Evolutionary conservation across 2,113 vertebrate genomes (phyloP).

Genomic region (Caloenas nicobarica): DNA sequence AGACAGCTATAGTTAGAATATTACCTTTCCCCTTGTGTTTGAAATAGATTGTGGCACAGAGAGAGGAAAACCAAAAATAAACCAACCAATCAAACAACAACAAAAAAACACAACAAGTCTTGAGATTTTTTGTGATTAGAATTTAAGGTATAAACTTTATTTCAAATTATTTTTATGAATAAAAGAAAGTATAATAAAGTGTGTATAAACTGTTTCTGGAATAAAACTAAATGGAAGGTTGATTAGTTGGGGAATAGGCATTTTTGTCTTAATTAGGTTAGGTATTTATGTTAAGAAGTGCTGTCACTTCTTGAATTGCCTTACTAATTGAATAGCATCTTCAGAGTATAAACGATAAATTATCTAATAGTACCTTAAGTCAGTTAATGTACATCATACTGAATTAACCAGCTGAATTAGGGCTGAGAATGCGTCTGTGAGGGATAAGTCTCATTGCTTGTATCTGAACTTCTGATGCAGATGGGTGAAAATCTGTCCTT

Average conservation of each 20-base stretch:
- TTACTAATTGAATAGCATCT: not conserved
- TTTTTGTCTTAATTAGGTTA: not conserved
- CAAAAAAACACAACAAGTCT: not conserved
- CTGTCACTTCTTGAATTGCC: not conserved
- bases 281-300: not conserved
- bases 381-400: not conserved
- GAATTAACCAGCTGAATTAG: not conserved
- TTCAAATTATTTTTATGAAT: not conserved
- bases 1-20: not conserved
- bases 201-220: not conserved
- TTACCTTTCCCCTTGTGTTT: not conserved
- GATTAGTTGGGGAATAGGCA: not conserved
- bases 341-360: not conserved
- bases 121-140: not conserved
- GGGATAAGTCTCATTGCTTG: not conserved
- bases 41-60: not conserved
- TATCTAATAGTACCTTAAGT: not conserved
- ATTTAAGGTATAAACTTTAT: not conserved
- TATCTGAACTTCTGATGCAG: not conserved
- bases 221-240: not conserved
- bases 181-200: not conserved
- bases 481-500: not conserved
- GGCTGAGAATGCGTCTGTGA: not conserved
- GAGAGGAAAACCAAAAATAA: rapidly evolving
- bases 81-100: not conserved